phyloP scores from a whole-genome alignment of 2,113 vertebrate species.

The Oryzias melastigma region DNA sequence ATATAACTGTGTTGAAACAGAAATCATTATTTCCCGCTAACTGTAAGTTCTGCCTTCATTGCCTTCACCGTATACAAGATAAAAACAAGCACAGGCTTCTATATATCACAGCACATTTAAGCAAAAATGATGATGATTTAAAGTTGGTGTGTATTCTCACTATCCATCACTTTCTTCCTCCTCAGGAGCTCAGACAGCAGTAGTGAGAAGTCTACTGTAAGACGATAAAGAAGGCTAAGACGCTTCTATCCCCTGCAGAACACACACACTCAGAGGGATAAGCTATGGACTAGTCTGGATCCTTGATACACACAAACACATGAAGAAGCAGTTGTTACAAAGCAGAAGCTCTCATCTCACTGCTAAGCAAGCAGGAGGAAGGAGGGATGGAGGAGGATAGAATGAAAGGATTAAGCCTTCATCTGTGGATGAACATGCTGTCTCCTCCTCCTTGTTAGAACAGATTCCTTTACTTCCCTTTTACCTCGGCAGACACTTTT shows the following conservation, averaged over 20 bases:
- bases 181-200: slow-evolving; percentile 34
- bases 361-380: slow-evolving; percentile 46
- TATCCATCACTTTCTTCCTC: slow-evolving; percentile 17
- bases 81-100: not conserved
- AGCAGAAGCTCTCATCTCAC: slow-evolving; percentile 60
- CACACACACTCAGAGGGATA: slow-evolving; percentile 68
- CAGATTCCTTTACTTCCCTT: slow-evolving; percentile 53
- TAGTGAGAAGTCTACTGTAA: slow-evolving; percentile 41
- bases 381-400: slow-evolving; percentile 51
- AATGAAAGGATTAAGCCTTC: slow-evolving; percentile 68
- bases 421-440: slow-evolving; percentile 62
- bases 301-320: slow-evolving; percentile 62
- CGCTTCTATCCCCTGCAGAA: slow-evolving; percentile 61
- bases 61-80: slow-evolving; percentile 1
- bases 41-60: slow-evolving; percentile 5
- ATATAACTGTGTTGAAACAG: not conserved
- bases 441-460: slow-evolving; percentile 66
- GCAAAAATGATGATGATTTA: slow-evolving; percentile 23
- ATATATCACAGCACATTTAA: slow-evolving; percentile 17
- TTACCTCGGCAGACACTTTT: slow-evolving; percentile 30
- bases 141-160: slow-evolving; percentile 9
- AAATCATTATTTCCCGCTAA: slow-evolving; percentile 3
- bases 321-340: slow-evolving; percentile 57
- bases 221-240: slow-evolving; percentile 64
- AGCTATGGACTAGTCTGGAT: slow-evolving; percentile 63